Conservation (phyloP, 1,140 invertebrate species). For the Heterodera carotae region DNA sequence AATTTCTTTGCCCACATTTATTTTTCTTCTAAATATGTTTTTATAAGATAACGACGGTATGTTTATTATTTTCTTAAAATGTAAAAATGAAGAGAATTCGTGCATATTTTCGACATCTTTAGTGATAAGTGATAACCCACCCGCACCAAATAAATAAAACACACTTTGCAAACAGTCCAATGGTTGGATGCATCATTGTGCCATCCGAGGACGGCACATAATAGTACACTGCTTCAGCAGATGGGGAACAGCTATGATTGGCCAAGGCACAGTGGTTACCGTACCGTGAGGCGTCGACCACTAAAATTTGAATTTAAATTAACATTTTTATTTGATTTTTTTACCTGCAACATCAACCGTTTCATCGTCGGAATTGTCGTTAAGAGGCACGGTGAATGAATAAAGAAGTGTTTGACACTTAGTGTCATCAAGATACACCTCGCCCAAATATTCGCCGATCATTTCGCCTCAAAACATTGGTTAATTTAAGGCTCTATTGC, state of each 20-base stretch:
- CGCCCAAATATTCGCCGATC: background rate
- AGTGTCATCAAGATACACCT: background rate
- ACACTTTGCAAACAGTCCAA: background rate
- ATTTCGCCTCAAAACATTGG: background rate
- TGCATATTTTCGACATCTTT: too few relatives aligned
- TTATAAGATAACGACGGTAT: too few relatives aligned
- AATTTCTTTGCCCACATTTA: too few relatives aligned
- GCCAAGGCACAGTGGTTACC: background rate
- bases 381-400: background rate
- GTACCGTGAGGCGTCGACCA: background rate
- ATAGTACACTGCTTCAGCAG: background rate
- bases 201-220: background rate
- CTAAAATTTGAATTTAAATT: background rate
- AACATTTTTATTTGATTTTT: background rate
- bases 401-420: background rate
- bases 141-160: background rate
- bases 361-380: background rate
- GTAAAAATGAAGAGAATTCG: too few relatives aligned
- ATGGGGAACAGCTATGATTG: background rate
- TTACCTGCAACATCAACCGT: background rate
- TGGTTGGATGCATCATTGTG: background rate
- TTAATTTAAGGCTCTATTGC: background rate
- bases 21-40: too few relatives aligned
- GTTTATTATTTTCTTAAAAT: too few relatives aligned
- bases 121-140: too few relatives aligned